Conservation (phyloP, 1,140 invertebrate species). For the Diachasmimorpha longicaudata region DNA sequence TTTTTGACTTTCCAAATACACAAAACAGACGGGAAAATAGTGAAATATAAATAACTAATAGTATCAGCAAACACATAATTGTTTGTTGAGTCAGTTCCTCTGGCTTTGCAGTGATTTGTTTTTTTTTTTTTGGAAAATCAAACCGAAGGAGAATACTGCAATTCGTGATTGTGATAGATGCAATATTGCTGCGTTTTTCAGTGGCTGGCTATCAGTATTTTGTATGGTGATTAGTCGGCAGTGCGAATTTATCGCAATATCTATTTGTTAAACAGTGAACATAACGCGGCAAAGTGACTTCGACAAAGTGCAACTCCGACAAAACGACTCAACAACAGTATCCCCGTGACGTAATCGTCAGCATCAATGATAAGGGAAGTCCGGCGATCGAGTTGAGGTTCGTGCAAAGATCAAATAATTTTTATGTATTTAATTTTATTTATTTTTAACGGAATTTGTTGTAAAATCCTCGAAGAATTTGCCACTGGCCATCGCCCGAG, state of each 20-base stretch:
- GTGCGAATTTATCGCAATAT: neutral
- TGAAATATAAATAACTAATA: neutral
- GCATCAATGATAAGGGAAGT: constrained; percentile 49
- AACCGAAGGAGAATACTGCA: neutral
- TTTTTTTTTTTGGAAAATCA: neutral
- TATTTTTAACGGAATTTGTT: too few species aligned
- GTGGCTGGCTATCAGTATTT: neutral
- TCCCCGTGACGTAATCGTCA: constrained; percentile 51
- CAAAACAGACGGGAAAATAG: neutral
- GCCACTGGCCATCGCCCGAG: too few species aligned
- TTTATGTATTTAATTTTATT: too few species aligned
- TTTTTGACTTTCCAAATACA: neutral
- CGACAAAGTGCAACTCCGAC: constrained; percentile 45
- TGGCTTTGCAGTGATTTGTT: neutral
- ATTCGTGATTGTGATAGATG: constrained; percentile 11
- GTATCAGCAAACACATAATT: neutral
- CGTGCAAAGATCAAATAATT: constrained; percentile 19
- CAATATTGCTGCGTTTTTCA: constrained; percentile 1
- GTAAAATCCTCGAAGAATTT: too few species aligned
- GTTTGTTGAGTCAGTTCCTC: neutral
- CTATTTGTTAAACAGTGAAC: constrained; percentile 21
- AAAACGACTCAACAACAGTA: constrained; percentile 43
- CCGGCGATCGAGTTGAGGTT: constrained; percentile 51
- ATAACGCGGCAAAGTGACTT: constrained; percentile 50
- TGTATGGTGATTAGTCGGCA: constrained; percentile 7